These are phyloP conservation scores for Epinephelus coioides DNA, from an alignment of 2,797 vertebrate genomes.

Conservation along the genomic window DNA sequence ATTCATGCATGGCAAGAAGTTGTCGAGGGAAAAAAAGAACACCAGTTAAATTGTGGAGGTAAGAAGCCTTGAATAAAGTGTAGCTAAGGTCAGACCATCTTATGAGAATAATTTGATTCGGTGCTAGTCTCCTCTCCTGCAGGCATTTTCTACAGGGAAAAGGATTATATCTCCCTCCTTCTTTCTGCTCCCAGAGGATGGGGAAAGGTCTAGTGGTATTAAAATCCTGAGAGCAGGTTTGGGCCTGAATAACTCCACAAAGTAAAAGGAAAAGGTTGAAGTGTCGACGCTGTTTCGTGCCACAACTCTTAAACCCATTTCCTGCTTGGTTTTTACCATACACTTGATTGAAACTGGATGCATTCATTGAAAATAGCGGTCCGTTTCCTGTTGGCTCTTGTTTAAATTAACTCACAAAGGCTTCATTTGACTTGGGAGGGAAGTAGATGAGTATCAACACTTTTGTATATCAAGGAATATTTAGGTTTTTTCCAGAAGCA, in stretches of 20 bases:
- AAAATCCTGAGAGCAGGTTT: conserved; percentile 74
- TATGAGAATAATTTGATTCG: conserved; percentile 79
- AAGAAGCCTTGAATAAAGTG: conserved; percentile 81
- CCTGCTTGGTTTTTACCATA: conserved; percentile 32
- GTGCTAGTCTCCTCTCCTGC: conserved; percentile 66
- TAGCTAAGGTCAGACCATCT: conserved; percentile 79
- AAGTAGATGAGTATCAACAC: conserved; percentile 74
- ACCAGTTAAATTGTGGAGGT: conserved; percentile 79
- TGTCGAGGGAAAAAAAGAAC: conserved; percentile 67
- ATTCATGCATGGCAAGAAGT: conserved; percentile 83
- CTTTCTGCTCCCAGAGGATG: conserved; percentile 55
- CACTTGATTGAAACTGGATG: conserved; percentile 62
- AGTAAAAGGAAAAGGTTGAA: conserved; percentile 60
- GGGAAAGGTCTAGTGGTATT: conserved; percentile 72
- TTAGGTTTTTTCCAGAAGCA: conserved; percentile 25
- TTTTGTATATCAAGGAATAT: conserved; percentile 63
- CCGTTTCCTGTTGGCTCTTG: conserved; percentile 63
- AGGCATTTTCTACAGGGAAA: conserved; percentile 74
- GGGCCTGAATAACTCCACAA: conserved; percentile 63
- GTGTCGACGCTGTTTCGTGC: conserved; percentile 55
- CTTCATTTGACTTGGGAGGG: conserved; percentile 53
- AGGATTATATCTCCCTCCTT: conserved; percentile 78
- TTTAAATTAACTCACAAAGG: conserved; percentile 80
- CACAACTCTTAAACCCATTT: conserved; percentile 49
- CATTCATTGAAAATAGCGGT: conserved; percentile 52